Percentiles rank a stretch among this genome's conserved stretches.
Evolutionary conservation across 2,113 vertebrate genomes (phyloP).

Genomic region (Tonatia bakeri): DNA sequence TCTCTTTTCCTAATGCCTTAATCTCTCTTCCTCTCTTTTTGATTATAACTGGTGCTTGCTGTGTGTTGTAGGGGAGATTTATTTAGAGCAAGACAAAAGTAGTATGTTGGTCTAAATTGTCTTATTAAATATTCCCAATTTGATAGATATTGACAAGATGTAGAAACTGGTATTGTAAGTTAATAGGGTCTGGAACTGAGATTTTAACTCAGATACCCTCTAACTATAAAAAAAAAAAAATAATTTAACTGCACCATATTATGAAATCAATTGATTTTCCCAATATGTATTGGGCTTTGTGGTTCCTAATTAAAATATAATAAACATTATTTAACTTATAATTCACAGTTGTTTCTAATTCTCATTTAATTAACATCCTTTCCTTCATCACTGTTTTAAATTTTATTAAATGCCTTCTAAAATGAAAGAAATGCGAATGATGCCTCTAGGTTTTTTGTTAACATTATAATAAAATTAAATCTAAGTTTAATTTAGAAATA

Average conservation of each 20-base stretch:
- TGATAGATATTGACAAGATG: neutral
- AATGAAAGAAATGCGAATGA: neutral
- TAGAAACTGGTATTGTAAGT: neutral
- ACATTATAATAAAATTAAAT: conserved; percentile 22
- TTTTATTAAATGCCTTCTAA: neutral
- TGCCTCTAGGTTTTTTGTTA: neutral
- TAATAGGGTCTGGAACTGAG: neutral
- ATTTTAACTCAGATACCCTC: neutral
- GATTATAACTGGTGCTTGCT: neutral
- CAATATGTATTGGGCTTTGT: neutral
- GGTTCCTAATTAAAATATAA: neutral
- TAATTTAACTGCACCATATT: neutral
- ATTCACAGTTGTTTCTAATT: neutral
- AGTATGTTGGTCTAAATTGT: neutral
- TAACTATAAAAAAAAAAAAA: neutral
- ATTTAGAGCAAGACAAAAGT: neutral
- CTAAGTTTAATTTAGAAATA: neutral
- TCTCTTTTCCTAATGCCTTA: neutral
- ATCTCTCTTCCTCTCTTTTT: neutral
- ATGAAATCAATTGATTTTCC: neutral
- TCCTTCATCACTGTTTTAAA: neutral
- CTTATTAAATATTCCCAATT: neutral
- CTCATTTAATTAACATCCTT: neutral
- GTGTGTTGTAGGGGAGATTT: neutral
- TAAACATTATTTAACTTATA: neutral